Percentiles rank a stretch among this genome's conserved stretches.
Conservation (phyloP, 2,113 vertebrate species). For the Ctenomys sociabilis region DNA sequence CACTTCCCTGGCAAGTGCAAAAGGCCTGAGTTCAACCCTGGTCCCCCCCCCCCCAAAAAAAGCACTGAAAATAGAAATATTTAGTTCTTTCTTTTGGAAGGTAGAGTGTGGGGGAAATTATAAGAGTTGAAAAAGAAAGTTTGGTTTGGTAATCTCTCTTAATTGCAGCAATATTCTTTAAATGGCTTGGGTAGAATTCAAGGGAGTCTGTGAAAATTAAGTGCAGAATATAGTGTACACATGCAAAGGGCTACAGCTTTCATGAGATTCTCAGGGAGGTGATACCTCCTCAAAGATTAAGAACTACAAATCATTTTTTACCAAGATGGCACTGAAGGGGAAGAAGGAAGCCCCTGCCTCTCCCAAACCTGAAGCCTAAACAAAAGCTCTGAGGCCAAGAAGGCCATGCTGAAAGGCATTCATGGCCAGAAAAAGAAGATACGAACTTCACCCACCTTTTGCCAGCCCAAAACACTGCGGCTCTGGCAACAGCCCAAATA, state of each 20-base stretch:
- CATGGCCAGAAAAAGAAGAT: too few relatives aligned
- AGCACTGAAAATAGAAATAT: not conserved
- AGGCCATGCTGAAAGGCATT: too few relatives aligned
- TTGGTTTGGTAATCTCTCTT: not conserved
- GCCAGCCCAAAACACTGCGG: too few relatives aligned
- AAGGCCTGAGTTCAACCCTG: too few relatives aligned
- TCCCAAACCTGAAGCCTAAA: too few relatives aligned
- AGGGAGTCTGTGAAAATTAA: constrained; percentile 30
- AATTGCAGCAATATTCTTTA: not conserved
- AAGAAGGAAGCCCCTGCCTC: too few relatives aligned
- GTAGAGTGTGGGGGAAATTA: not conserved
- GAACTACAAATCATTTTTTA: not conserved
- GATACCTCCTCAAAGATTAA: not conserved
- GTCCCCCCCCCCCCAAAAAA: too few relatives aligned
- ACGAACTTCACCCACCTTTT: too few relatives aligned
- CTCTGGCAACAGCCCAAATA: too few relatives aligned
- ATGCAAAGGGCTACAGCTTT: not conserved
- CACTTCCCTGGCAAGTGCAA: too few relatives aligned
- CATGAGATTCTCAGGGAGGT: not conserved
- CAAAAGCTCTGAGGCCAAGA: too few relatives aligned
- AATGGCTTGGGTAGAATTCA: not conserved
- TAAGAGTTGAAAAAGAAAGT: not conserved
- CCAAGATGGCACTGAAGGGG: too few relatives aligned
- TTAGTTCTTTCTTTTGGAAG: not conserved
- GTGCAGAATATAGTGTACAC: not conserved